Evolutionary conservation across 1,140 invertebrate genomes (phyloP), one percentile per base, ranked within the genome.

Genomic region (Arion vulgaris): DNA sequence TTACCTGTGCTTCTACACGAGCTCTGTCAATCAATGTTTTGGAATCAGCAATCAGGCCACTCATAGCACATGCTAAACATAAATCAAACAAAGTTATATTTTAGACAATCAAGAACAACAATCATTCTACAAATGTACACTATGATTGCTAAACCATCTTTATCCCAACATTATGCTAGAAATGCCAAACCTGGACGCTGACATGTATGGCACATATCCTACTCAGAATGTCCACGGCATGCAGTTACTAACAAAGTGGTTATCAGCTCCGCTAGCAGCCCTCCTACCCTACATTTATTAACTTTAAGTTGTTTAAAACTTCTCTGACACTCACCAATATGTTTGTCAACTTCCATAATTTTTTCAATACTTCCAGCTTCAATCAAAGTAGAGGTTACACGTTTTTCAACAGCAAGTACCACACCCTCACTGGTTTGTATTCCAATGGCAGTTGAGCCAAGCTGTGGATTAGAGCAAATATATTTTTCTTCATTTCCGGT

Each of bases 371-470:
- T 97, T 51, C 96, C 96, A 19, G 97, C 95, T 87, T 98, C 98
- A 96, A 99, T 99, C 36, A 99, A 92, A 0, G 97, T 94, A 0
- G 98, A 99, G 23, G 98, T 99, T 45, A 99, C 98, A 85, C 98
- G 95, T 92, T 99, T 99, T 89, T 99, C 99, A 2, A 99, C 98
- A 34, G 98, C 98, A 84, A 99, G 93, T 45, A 99, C 96, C 72
- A 99, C 97, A 36, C 94, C 98, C 93, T 99, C 98, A 1, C 94
- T 94, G 2, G 98, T 99, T 85, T 96, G 96, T 85, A 99, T 99
- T 34, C 98, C 99, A 92, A 99, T 99, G 19, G 98, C 98, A 51
- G 99, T 99, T 17, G 98, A 99, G 1, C 99, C 99, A 53, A 99
- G 93, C 94, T 94, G 77, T 82, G 87, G 83, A 76, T 81, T 38